Percentiles rank a stretch among this genome's conserved stretches.
phyloP scores from a whole-genome alignment of 2,888 invertebrate species.

The Neoaliturus tenellus region DNA sequence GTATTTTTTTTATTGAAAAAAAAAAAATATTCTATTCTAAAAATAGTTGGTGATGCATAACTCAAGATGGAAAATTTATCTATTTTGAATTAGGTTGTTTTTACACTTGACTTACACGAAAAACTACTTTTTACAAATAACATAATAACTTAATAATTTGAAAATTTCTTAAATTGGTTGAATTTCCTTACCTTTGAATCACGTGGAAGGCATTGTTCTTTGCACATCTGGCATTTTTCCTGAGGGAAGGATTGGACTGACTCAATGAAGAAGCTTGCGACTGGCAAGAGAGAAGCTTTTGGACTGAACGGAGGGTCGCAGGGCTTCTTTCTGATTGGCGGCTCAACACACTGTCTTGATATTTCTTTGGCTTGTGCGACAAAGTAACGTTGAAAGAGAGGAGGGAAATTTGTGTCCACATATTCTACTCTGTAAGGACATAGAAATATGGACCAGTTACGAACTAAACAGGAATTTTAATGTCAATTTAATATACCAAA shows the following conservation, averaged over 20 bases:
- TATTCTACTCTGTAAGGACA: slow-evolving; percentile 74
- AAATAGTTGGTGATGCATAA: too few relatives aligned
- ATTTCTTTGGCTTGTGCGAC: slow-evolving; percentile 81
- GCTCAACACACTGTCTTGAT: slow-evolving; percentile 81
- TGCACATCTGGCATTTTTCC: slow-evolving; percentile 81
- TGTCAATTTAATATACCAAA: too few relatives aligned
- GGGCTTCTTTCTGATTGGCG: slow-evolving; percentile 76
- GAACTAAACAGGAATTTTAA: too few relatives aligned
- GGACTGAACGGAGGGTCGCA: slow-evolving; percentile 78
- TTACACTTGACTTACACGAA: too few relatives aligned
- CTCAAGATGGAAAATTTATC: too few relatives aligned
- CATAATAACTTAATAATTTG: too few relatives aligned
- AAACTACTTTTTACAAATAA: too few relatives aligned
- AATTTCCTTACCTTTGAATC: slow-evolving; percentile 73
- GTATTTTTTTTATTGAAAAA: too few relatives aligned
- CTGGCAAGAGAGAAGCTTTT: slow-evolving; percentile 78
- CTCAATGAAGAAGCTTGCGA: slow-evolving; percentile 78
- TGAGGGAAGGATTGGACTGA: slow-evolving; percentile 78
- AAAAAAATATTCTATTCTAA: too few relatives aligned
- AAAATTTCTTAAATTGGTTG: too few relatives aligned
- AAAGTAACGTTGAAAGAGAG: slow-evolving; percentile 77
- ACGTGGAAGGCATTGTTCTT: slow-evolving; percentile 77
- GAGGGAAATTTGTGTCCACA: slow-evolving; percentile 80
- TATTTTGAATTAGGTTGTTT: too few relatives aligned
- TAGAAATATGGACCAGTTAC: too few relatives aligned